Percentiles rank a stretch among this genome's conserved stretches.
These are phyloP conservation scores for Manacus vitellinus DNA, from an alignment of 2,113 vertebrate genomes.

Conservation along the genomic window DNA sequence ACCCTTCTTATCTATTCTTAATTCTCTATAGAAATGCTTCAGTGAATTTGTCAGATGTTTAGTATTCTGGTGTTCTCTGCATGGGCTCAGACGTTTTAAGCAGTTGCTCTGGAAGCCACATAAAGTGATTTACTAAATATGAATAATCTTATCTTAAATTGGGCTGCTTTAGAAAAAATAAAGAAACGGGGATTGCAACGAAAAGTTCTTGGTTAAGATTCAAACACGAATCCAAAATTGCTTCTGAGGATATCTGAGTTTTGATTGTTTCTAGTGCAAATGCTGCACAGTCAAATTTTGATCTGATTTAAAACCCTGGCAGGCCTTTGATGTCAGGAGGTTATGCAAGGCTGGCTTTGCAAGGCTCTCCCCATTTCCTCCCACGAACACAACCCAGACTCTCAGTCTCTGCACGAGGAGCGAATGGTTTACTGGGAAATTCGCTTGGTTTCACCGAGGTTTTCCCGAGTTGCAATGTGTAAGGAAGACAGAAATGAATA, in stretches of 20 bases:
- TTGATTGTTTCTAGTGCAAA: not conserved
- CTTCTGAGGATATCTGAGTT: not conserved
- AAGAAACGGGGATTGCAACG: not conserved
- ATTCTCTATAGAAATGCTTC: constrained; percentile 7
- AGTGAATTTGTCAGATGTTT: not conserved
- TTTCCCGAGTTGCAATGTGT: not conserved
- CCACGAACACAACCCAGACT: constrained; percentile 13
- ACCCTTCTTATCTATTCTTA: not conserved
- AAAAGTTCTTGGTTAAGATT: not conserved
- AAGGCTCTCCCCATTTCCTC: constrained; percentile 17
- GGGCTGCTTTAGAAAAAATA: not conserved
- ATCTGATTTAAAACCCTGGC: not conserved
- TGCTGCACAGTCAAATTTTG: not conserved
- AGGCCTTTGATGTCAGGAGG: constrained; percentile 40
- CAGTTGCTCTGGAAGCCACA: not conserved
- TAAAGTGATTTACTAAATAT: not conserved
- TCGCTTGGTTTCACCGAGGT: not conserved
- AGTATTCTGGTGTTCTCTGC: not conserved
- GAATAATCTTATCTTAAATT: not conserved
- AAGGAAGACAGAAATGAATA: not conserved
- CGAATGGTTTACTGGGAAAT: not conserved
- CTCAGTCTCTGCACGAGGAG: constrained; percentile 15
- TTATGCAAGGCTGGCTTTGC: constrained; percentile 44
- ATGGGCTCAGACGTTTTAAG: not conserved
- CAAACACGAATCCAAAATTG: not conserved